Conservation (phyloP, 2,113 vertebrate genomes). For the Megaceryle torquata region DNA sequence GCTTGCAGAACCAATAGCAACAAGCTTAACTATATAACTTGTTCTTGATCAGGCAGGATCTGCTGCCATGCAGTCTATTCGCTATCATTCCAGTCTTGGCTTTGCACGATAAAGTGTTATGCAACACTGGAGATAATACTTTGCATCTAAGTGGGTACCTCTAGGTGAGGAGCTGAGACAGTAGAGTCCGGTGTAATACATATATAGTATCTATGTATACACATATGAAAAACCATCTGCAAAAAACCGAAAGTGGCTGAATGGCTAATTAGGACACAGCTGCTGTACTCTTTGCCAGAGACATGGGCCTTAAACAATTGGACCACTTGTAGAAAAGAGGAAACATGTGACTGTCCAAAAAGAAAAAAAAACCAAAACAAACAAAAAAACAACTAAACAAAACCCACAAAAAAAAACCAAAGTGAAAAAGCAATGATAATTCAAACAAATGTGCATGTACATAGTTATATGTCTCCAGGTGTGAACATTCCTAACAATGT, state of each 20-base stretch:
- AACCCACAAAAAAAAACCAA: not conserved
- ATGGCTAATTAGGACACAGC: not conserved
- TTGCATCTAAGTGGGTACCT: accelerated
- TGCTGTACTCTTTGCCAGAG: not conserved
- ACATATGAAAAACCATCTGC: not conserved
- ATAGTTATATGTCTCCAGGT: not conserved
- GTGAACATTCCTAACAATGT: not conserved
- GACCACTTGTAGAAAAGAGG: not conserved
- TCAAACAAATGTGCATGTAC: not conserved
- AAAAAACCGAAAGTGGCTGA: not conserved
- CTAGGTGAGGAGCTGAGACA: not conserved
- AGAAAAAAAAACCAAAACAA: not conserved
- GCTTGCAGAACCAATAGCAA: not conserved
- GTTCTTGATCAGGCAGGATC: not conserved
- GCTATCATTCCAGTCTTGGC: not conserved
- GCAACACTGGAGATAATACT: not conserved
- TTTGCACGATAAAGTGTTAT: not conserved
- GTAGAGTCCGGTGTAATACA: accelerated
- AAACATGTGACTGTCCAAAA: not conserved
- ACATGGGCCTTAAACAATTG: accelerated
- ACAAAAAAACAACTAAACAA: not conserved
- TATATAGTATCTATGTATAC: not conserved
- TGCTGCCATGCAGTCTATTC: not conserved
- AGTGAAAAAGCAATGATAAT: not conserved
- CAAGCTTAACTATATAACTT: not conserved